These are phyloP conservation scores for Hyperopisus bebe DNA, from an alignment of 2,113 vertebrate species.

Conservation along the genomic window DNA sequence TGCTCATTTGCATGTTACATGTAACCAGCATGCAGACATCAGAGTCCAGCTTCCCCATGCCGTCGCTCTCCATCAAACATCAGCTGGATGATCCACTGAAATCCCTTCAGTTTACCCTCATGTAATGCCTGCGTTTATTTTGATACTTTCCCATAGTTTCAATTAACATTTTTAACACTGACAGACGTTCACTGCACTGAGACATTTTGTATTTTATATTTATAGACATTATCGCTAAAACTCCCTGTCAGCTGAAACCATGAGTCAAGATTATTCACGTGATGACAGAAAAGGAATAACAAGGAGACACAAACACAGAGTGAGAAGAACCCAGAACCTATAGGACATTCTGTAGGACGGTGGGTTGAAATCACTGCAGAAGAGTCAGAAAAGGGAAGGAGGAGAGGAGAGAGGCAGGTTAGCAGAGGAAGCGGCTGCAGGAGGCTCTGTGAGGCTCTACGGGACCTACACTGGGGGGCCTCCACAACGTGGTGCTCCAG, in stretches of 20 bases:
- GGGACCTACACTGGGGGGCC: constrained; percentile 67
- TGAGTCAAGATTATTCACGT: background rate
- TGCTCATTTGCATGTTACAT: too few species aligned
- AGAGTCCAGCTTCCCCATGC: background rate
- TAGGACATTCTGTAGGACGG: background rate
- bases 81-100: background rate
- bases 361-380: constrained; percentile 33
- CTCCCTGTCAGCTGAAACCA: background rate
- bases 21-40: too few species aligned
- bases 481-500: constrained; percentile 50
- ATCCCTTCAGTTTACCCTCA: background rate
- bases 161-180: background rate
- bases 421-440: background rate
- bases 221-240: background rate
- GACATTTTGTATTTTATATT: background rate
- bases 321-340: background rate
- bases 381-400: constrained; percentile 32
- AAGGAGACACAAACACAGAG: background rate
- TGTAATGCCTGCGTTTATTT: background rate
- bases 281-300: background rate
- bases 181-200: background rate
- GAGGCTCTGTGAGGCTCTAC: background rate
- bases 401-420: background rate
- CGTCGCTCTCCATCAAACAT: background rate
- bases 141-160: background rate